Conservation (phyloP, 2,113 vertebrate species). For the Columbina picui region DNA sequence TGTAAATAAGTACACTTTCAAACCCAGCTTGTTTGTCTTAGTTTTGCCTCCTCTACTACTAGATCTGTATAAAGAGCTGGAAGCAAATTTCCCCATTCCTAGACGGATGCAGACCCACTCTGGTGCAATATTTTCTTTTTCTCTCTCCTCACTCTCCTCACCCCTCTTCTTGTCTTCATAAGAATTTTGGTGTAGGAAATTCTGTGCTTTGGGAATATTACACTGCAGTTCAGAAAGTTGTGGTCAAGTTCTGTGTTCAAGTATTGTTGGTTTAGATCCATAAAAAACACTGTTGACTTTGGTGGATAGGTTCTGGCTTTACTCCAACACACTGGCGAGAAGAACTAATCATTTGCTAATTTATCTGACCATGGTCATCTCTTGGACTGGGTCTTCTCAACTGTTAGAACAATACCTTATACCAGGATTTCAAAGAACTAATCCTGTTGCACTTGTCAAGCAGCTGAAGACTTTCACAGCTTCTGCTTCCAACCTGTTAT, state of each 20-base stretch:
- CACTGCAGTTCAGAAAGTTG: neutral
- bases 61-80: neutral
- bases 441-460: neutral
- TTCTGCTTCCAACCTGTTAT: neutral
- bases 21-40: neutral
- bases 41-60: neutral
- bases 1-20: neutral
- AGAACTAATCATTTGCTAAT: neutral
- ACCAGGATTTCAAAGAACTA: neutral
- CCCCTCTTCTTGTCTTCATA: too few relatives aligned
- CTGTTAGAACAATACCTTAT: neutral
- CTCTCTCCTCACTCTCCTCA: too few relatives aligned
- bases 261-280: neutral
- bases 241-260: neutral
- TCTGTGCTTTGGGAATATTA: neutral
- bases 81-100: neutral
- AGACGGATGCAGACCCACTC: neutral
- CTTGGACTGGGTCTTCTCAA: neutral
- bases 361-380: neutral
- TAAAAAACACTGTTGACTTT: neutral
- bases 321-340: neutral
- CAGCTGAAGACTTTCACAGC: neutral
- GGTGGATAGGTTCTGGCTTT: neutral
- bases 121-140: neutral
- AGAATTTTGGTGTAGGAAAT: neutral